Evolutionary conservation across 2,113 vertebrate species (phyloP), one percentile per base, ranked within the genome.

Genomic region (Aptenodytes forsteri): DNA sequence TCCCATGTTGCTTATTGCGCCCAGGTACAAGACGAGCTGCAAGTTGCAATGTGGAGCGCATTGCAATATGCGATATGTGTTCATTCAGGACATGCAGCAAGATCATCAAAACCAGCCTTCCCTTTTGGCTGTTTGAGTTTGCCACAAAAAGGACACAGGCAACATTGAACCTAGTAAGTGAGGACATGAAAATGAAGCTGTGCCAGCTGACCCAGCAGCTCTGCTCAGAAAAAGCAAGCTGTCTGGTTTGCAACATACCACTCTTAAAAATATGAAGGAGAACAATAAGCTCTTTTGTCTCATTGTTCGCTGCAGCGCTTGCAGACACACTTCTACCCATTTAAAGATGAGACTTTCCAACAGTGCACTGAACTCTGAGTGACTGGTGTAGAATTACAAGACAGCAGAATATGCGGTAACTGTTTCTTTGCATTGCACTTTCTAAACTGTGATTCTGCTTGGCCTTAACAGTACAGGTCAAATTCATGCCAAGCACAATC

Each of bases 341-440:
- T 89, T 61, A 84, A 80, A 94, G 90, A 91, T 38, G 70, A 88
- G 58, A 65, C 72, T 91, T 87, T 84, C 79, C 72, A 82, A 92
- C 38, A 82, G 65, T 10, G 54, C 82, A 65, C 58, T 79, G 84
- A 95, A 75, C 47, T 78, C 90, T 50, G 67, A 42, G 75, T 36
- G n/a, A 44, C 85, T 78, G 94, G 90, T 90, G 82, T 89, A 79
- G 94, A 96, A 94, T 97, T 95, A 96, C 90, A 94, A 70, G 85
- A 55, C 34, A 42, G 66, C 44, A 67, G 72, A 90, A 83, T 62
- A 77, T 1, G 4, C 1, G 7, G 89, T 55, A 89, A 95, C 89
- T 79, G 38, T 83, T 95, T 64, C 83, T 96, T 94, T 78, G 93
- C 95, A 83, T 81, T 92, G 61, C 56, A 55, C 84, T 94, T 96